Conservation (phyloP, 2,888 invertebrate species). For the Vesta saturnalis region DNA sequence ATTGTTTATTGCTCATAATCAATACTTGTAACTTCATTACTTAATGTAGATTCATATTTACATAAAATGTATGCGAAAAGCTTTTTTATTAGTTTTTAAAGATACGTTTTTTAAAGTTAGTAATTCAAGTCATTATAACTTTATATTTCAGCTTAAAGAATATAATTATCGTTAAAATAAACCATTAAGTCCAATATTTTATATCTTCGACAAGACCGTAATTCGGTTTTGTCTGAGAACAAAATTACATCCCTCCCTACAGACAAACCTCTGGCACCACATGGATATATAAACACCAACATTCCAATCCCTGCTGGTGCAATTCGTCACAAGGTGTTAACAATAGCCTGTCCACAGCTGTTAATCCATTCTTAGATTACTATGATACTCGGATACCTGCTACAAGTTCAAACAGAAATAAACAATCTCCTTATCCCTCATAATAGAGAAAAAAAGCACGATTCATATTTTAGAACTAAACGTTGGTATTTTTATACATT, state of each 20-base stretch:
- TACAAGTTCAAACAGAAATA: neutral
- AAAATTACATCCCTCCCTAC: conserved; percentile 11
- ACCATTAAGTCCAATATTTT: conserved; percentile 14
- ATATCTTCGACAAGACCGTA: conserved; percentile 8
- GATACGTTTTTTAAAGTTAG: too few relatives aligned
- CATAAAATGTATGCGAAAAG: too few relatives aligned
- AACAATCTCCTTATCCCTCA: neutral
- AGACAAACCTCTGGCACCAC: conserved; percentile 27
- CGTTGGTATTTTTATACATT: neutral
- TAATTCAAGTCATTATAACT: too few relatives aligned
- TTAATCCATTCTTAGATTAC: conserved; percentile 34
- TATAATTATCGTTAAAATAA: conserved; percentile 10
- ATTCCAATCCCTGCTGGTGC: conserved; percentile 39
- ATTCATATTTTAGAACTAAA: neutral
- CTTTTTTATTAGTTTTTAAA: too few relatives aligned
- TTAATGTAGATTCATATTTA: too few relatives aligned
- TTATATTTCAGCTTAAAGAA: too few relatives aligned
- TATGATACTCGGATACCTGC: conserved; percentile 33
- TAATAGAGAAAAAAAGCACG: neutral
- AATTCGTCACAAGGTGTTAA: conserved; percentile 44
- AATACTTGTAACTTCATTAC: too few relatives aligned
- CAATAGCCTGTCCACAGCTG: conserved; percentile 38
- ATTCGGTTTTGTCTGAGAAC: conserved; percentile 10
- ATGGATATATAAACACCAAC: conserved; percentile 31
- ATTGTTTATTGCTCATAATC: too few relatives aligned